Base-by-base conservation (phyloP, 1,140 invertebrate genomes). In the Drosophila triauraria region DNA sequence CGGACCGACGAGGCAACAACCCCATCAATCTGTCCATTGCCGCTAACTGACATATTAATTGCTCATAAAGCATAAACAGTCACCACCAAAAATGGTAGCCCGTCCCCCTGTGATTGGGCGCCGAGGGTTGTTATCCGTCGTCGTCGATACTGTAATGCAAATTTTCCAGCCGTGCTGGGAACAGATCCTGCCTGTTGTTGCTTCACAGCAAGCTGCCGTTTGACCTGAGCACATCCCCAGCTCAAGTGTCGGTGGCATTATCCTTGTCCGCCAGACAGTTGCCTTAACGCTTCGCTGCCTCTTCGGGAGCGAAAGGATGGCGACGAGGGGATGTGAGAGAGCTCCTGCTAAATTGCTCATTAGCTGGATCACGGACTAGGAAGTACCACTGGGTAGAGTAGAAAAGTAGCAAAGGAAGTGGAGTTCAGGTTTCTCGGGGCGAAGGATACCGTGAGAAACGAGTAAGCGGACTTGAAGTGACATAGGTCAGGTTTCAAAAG, bases 1-100 rank as follows among this genome's bases (percentile, higher is more conserved):
- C 30, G 50, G 30, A 7, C 44, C 13, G 47, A 60, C 13, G 53
- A 59, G 62, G 53, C 75, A 60, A 68, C 75, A 68, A 80, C 74
- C 80, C 79, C 80, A 80, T 84, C 67, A 80, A 76, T 84, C 67
- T 51, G 57, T 40, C 53, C 72, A 53, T 46, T 47, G 60, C 32
- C 32, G 50, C 58, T 69, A 70, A 86, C 82, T 61, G 79, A 63
- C 80, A 77, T 72, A 72, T 83, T 86, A 83, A 82, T 87, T 76
- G 75, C 51, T 70, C 63, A 83, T 77, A 72, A 84, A 54, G 67
- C 56, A 63, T 60, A 82, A 83, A 75, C 71, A 83, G 61, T 59
- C 48, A 69, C 63, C 70, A 78, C 79, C 80, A 51, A 65, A 59
- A 81, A 46, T 59, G 48, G 48, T 38, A 80, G 47, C 56, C 48